Evolutionary conservation across 53 echinoderm and acorn worm species (phyloP), one percentile per base, ranked within the genome.

Genomic region (Holothuria scabra): DNA sequence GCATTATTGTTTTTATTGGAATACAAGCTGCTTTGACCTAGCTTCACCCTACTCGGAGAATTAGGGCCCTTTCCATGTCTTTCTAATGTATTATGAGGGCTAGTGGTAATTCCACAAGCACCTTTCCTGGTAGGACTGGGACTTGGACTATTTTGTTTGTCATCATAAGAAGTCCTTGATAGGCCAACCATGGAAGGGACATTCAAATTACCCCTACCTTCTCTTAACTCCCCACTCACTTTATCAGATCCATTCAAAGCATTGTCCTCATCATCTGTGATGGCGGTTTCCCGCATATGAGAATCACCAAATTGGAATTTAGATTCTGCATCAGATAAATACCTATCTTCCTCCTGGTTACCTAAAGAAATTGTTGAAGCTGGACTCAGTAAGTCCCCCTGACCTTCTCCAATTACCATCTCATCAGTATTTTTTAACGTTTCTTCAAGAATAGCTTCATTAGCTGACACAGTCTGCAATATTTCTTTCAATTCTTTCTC

Each of bases 21-120:
- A 91, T 93, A 92, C 81, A 96, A 74, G 67, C 97, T 96, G 85
- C 97, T 96, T 64, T 96, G 97, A 28, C 97, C 97, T 3, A 96
- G 81, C 30, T 94, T 91, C 55, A 94, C 86, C 76, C 90, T 62
- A 24, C 88, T 93, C 10, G 93, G 97, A 7, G 93, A 96, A 52
- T 92, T 92, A 9, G 88, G 80, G 52, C 94, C 88, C 30, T 63
- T 83, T 64, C 66, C 80, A 29, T 88, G 86, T 46, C 87, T 74
- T 59, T 91, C 94, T 21, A 94, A 84, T 7, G 94, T 91, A 12
- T 87, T 87, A 8, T 87, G 87, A 12, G 94, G 94, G 75, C 91
- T 94, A 1, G 94, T 94, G 23, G 91, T 90, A 46, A 94, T 87
- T 12, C 89, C 89, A 5, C 67, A 76, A 56, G 86, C 89, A 44